Evolutionary conservation across 2,113 vertebrate genomes (phyloP).

Genomic region (Protobothrops flavoviridis): DNA sequence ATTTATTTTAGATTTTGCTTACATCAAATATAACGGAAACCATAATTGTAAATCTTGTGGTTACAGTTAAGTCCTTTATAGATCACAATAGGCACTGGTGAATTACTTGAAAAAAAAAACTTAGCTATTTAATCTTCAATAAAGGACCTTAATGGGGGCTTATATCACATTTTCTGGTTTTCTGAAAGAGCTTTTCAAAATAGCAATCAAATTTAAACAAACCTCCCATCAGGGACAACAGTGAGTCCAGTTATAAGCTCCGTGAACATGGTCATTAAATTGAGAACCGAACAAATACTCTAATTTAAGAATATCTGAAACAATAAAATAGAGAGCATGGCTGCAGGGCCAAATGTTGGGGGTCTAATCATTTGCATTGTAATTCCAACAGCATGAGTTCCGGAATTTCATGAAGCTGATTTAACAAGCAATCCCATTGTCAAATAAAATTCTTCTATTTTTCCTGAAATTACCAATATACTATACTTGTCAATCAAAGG

Average conservation of each 20-base stretch:
- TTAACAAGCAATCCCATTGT: background rate
- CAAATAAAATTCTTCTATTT: background rate
- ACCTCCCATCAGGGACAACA: slow-evolving; percentile 22
- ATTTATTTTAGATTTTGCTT: background rate
- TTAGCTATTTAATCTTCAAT: background rate
- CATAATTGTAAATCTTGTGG: background rate
- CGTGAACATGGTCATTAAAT: background rate
- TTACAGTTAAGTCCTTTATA: slow-evolving; percentile 3
- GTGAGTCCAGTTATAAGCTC: slow-evolving; percentile 23
- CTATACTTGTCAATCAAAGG: background rate
- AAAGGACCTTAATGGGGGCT: background rate
- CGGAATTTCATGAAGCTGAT: background rate
- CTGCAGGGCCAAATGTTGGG: background rate
- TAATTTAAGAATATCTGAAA: background rate
- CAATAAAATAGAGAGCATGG: accelerated
- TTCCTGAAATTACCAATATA: background rate
- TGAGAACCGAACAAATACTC: background rate
- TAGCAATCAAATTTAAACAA: slow-evolving; percentile 59
- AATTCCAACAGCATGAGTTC: background rate
- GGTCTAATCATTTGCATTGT: background rate
- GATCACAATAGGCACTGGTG: too few relatives aligned
- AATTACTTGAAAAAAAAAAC: background rate
- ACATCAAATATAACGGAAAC: background rate
- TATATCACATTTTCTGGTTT: background rate
- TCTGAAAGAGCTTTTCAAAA: slow-evolving; percentile 38